Conservation (phyloP, 2,797 vertebrate species). For the Hirundo rustica region DNA sequence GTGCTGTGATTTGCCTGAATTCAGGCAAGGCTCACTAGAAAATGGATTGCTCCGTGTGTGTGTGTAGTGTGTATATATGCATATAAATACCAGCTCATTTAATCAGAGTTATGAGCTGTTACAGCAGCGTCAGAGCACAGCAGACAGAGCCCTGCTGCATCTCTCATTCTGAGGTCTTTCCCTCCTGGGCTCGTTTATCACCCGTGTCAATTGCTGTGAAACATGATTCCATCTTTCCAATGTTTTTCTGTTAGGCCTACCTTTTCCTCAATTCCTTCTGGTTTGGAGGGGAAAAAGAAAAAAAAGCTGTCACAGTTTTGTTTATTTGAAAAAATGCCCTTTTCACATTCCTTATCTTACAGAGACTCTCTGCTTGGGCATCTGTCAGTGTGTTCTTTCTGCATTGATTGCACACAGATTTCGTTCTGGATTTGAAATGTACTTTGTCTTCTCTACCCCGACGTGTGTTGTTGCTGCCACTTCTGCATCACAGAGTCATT, state of each 20-base stretch:
- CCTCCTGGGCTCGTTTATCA: neutral
- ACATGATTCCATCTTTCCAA: neutral
- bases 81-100: neutral
- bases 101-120: neutral
- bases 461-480: neutral
- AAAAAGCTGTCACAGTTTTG: neutral
- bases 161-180: neutral
- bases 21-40: neutral
- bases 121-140: neutral
- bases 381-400: slow-evolving; percentile 8
- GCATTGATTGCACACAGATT: neutral
- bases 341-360: neutral
- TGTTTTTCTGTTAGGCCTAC: neutral
- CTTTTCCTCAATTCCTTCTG: neutral
- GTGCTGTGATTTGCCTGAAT: neutral
- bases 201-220: neutral
- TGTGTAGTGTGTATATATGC: neutral
- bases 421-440: neutral
- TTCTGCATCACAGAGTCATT: neutral
- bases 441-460: neutral
- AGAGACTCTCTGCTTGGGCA: neutral
- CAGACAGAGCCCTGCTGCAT: neutral
- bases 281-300: neutral
- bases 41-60: neutral
- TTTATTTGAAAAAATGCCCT: slow-evolving; percentile 25